Evolutionary conservation across 2,888 invertebrate genomes (phyloP).

Genomic region (Eudasyphora cyanicolor): DNA sequence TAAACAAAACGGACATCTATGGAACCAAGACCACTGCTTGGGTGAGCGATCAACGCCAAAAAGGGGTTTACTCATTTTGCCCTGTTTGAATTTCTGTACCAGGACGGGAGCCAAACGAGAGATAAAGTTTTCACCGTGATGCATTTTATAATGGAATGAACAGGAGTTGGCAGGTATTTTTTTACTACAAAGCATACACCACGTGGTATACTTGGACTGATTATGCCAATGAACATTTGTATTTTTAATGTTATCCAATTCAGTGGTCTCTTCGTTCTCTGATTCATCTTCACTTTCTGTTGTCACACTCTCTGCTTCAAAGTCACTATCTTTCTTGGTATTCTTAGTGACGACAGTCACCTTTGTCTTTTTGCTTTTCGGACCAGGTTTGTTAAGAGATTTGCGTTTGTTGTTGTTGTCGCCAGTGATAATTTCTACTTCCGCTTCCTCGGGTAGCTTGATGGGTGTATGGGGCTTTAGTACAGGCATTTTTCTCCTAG

Average conservation of each 20-base stretch:
- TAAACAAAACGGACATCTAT: slow-evolving; percentile 75
- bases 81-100: slow-evolving; percentile 69
- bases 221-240: slow-evolving; percentile 74
- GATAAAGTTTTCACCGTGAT: slow-evolving; percentile 73
- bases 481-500: slow-evolving; percentile 69
- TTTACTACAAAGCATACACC: slow-evolving; percentile 73
- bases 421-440: not conserved
- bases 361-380: slow-evolving; percentile 56
- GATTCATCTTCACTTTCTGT: not conserved
- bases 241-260: slow-evolving; percentile 63
- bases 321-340: slow-evolving; percentile 15
- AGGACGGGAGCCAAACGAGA: slow-evolving; percentile 73
- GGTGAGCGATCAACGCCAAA: slow-evolving; percentile 61
- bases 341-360: slow-evolving; percentile 10
- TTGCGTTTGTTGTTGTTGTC: slow-evolving; percentile 38
- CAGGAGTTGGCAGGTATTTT: slow-evolving; percentile 71
- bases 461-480: slow-evolving; percentile 70
- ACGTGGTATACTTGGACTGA: slow-evolving; percentile 68
- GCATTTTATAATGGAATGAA: slow-evolving; percentile 71
- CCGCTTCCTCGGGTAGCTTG: slow-evolving; percentile 60
- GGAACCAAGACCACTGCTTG: slow-evolving; percentile 56
- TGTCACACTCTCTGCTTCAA: not conserved
- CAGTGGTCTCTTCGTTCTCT: slow-evolving; percentile 25
- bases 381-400: slow-evolving; percentile 42
- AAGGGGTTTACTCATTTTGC: slow-evolving; percentile 54